Evolutionary conservation across 2,888 invertebrate species (phyloP), one percentile per base, ranked within the genome.

Genomic region (Ellobium chinense): DNA sequence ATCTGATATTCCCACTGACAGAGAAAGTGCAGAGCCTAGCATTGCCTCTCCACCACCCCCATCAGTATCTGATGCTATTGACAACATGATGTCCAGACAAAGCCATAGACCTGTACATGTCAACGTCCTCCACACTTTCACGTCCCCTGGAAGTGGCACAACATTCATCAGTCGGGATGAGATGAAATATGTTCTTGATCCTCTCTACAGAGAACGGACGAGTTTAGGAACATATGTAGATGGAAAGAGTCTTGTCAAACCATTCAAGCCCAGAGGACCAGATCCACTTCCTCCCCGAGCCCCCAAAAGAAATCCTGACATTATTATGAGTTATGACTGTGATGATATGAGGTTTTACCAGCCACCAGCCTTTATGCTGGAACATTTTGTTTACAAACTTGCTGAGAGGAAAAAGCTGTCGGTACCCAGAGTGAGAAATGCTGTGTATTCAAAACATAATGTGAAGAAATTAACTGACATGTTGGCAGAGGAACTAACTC

Each of bases 401-500:
- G 88, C 91, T 14, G 87, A 90, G 34, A 80, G 83, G 14, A 83
- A 86, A 34, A 84, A 86, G 31, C 60, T 91, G 36, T 88, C 91
- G 2, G 68, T 90, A 27, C 84, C 83, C 36, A 85, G 84, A 70
- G 89, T 91, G 21, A 83, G 87, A 81, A 81, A 87, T 60, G 80
- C 84, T 4, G 80, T 92, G 75, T 88, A 85, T 77, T 92, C 91
- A 0, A 88, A 82, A 79, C 87, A 90, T 68, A 91, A 90, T 82
- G 90, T 91, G 80, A 89, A 89, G 75, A 91, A 89, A 74, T 76
- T 91, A 31, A 90, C 91, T n/a, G 87, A 90, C 62, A 46, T 91
- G 34, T 75, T 91, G 54, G 87, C 87, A 9, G 84, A 88, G n/a
- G 82, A 87, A 46, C 74, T 85, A 29, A 84, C 85, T 18, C 72